Base-by-base conservation (phyloP, 2,113 vertebrate species). In the Albula goreensis region DNA sequence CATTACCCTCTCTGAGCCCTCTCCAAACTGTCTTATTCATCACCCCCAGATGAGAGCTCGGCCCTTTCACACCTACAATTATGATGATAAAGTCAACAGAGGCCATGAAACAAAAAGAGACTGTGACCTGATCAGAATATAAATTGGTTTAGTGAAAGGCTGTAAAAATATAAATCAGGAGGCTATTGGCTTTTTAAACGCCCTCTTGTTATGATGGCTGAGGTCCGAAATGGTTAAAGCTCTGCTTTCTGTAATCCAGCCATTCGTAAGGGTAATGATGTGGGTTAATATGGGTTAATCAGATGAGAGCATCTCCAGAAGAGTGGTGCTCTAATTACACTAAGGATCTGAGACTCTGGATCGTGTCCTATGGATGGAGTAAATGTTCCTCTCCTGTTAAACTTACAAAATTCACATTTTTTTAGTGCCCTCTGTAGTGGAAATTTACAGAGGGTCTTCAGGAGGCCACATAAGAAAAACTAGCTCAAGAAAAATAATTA, bases 231-330 rank as follows among this genome's bases (percentile, higher is more conserved):
- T 22, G 63, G 8, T 70, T 70, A 22, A n/a, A 70, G 19, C 63
- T 56, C 53, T n/a, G 63, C 19, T 70, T 70, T 17, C 63, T 70
- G 63, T 3, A 70, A 70, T 22, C 63, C 4, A 17, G 63, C 63
- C 63, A 3, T 70, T 70, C 6, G 2, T 22, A 1, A n/a, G 63
- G 19, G 22, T 6, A 22, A 6, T 70, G n/a, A 70, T 70, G 63
- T n/a, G 17, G 63, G 19, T 70, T 70, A n/a, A 70, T 70, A 70
- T 70, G 63, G 63, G 63, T 70, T 70, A 70, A 70, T 70, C 63
- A 70, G 17, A 17, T n/a, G 8, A n/a, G 63, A 2, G 63, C 63
- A 1, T 70, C 22, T 17, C 6, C 63, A 70, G 63, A 70, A n/a
- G 63, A 15, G 17, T 63, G 11, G 4, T 63, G 57, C 57, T 15